These are phyloP conservation scores for Netelia virgata DNA, from an alignment of 2,888 invertebrate genomes.

Conservation along the genomic window DNA sequence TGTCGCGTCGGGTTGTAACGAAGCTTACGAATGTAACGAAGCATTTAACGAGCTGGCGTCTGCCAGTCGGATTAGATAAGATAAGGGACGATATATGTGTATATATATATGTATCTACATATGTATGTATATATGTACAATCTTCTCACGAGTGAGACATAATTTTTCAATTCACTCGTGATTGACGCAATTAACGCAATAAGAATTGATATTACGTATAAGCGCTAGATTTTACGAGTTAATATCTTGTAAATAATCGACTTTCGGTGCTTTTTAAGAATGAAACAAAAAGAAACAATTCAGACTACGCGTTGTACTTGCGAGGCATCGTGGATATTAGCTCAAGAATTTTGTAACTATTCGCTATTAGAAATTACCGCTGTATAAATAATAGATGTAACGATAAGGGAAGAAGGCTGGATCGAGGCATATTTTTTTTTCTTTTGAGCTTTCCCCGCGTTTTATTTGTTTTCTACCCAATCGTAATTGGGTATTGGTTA, in stretches of 20 bases:
- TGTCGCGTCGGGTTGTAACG: no score
- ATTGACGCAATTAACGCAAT: conserved; percentile 44
- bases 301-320: neutral
- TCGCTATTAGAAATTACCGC: conserved; percentile 13
- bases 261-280: conserved; percentile 36
- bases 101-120: conserved; percentile 5
- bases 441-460: neutral
- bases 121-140: conserved; percentile 28
- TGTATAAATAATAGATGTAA: conserved; percentile 19
- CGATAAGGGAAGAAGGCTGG: conserved; percentile 15
- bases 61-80: conserved; percentile 59
- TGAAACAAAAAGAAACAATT: conserved; percentile 4
- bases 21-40: conserved; percentile 24
- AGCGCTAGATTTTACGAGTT: neutral
- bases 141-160: conserved; percentile 43
- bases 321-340: conserved; percentile 37
- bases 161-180: conserved; percentile 43
- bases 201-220: conserved; percentile 17
- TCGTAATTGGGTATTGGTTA: neutral
- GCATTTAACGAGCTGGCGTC: conserved; percentile 62
- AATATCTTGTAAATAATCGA: conserved; percentile 53
- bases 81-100: conserved; percentile 42
- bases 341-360: conserved; percentile 57
- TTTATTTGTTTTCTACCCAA: neutral
- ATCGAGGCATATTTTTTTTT: conserved; percentile 49